Percentiles rank a stretch among this genome's conserved stretches.
These are phyloP conservation scores for Parauchenoglanis ngamensis DNA, from an alignment of 2,797 vertebrate genomes.

Conservation along the genomic window DNA sequence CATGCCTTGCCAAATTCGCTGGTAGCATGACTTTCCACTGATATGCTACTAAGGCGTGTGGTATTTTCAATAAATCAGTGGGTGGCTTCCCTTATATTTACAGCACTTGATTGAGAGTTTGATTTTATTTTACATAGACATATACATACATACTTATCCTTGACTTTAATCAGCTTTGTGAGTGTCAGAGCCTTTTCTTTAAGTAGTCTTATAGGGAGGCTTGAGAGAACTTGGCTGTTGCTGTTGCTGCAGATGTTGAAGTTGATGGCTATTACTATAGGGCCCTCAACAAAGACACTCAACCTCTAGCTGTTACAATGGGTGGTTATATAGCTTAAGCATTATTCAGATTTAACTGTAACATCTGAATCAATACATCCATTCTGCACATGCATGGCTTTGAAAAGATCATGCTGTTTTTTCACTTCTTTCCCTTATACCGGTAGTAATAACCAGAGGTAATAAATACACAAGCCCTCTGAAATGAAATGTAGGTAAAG, in stretches of 20 bases:
- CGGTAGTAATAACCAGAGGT: background rate
- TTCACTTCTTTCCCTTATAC: background rate
- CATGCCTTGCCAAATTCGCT: background rate
- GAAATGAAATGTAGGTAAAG: background rate
- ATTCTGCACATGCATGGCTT: background rate
- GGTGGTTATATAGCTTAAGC: background rate
- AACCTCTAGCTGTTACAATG: background rate
- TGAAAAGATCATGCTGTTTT: background rate
- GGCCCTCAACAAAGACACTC: background rate
- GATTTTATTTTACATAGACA: background rate
- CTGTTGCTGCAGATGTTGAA: background rate
- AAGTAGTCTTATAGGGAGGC: background rate
- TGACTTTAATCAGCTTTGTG: background rate
- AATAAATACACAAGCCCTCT: background rate
- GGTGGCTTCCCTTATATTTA: constrained; percentile 33
- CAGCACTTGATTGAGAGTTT: constrained; percentile 10
- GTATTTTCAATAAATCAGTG: constrained; percentile 24
- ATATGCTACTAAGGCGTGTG: constrained; percentile 23
- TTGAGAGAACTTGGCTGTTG: background rate
- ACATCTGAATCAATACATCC: background rate
- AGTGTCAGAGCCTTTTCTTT: background rate
- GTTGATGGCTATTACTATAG: background rate
- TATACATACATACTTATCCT: background rate
- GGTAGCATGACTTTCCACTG: constrained; percentile 26
- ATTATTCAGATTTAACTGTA: background rate